Evolutionary conservation across 2,888 invertebrate species (phyloP).

Genomic region (Drosophila maculinotata): DNA sequence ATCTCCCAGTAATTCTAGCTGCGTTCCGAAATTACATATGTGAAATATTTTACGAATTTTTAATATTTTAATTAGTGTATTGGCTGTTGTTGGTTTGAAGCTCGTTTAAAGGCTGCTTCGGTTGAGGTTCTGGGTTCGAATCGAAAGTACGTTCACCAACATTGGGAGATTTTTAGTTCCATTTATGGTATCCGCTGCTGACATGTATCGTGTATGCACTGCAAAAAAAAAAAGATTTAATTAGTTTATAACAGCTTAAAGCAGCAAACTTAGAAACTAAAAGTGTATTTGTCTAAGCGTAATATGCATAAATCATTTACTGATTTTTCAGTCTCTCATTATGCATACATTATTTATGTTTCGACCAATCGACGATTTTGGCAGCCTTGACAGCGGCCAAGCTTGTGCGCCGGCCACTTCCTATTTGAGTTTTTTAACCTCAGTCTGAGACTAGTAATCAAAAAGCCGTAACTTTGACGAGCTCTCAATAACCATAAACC

Average conservation of each 20-base stretch:
- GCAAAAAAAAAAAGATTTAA: constrained; percentile 24
- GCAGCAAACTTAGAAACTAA: not conserved
- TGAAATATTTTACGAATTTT: constrained; percentile 11
- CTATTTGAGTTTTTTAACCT: constrained; percentile 73
- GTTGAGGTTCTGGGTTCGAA: constrained; percentile 26
- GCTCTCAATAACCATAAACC: constrained; percentile 29
- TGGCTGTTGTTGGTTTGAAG: constrained; percentile 8
- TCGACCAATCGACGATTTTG: constrained; percentile 2
- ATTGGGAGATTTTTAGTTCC: constrained; percentile 31
- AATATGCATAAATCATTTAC: constrained; percentile 21
- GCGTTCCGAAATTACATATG: constrained; percentile 8
- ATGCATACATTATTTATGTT: constrained; percentile 10
- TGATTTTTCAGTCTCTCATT: constrained; percentile 10
- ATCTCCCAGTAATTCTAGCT: constrained; percentile 8
- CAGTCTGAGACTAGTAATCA: constrained; percentile 28
- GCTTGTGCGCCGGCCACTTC: constrained; percentile 50
- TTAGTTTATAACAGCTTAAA: constrained; percentile 1
- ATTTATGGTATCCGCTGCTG: constrained; percentile 20
- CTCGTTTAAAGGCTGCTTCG: constrained; percentile 25
- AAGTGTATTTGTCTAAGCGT: not conserved
- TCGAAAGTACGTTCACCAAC: constrained; percentile 25
- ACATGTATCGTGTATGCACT: constrained; percentile 31
- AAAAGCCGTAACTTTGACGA: constrained; percentile 35
- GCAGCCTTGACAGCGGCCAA: constrained; percentile 51
- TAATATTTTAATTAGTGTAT: constrained; percentile 10